Evolutionary conservation across 2,113 vertebrate species (phyloP), one percentile per base, ranked within the genome.

Genomic region (Cebidichthys violaceus): DNA sequence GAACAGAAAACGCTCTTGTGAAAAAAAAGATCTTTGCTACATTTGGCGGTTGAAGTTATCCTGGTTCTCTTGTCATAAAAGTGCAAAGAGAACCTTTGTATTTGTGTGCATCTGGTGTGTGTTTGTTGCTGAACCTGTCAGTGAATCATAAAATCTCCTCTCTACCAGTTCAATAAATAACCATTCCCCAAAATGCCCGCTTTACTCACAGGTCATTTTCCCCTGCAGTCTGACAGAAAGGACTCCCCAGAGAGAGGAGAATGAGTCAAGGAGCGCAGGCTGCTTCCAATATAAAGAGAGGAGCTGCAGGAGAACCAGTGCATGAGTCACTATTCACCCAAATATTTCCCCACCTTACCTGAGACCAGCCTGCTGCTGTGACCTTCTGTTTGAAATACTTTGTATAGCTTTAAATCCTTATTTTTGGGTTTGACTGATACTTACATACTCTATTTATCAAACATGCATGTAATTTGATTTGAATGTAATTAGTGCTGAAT

Each of bases 151-250:
- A 83, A 66, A 67, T 71, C 84, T 90, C 52, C 72, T 86, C 70
- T 89, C 79, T 55, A 68, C 77, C 67, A 86, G 82, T 89, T 89
- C 85, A 87, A 91, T 92, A 92, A 90, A 91, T 90, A 93, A 89
- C 77, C 77, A 74, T 88, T 80, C 82, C 75, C 57, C 74, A 62
- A 89, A 89, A 86, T 61, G 72, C 67, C 83, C 35, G 35, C 61
- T 88, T 92, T 86, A 89, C 86, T 90, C 90, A 86, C 89, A 87
- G 90, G 89, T 90, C 89, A 85, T 88, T 93, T 92, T 87, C 87
- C 87, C 77, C 77, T 77, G 88, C 87, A 85, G 89, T 83, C 82
- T 77, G 91, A 87, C 86, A 72, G 91, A 76, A 81, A 83, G 75
- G 91, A 85, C 87, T 87, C 90, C 92, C 87, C 3, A 8, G 59